phyloP scores from a whole-genome alignment of 2,888 invertebrate species.

The Yponomeuta cagnagella region DNA sequence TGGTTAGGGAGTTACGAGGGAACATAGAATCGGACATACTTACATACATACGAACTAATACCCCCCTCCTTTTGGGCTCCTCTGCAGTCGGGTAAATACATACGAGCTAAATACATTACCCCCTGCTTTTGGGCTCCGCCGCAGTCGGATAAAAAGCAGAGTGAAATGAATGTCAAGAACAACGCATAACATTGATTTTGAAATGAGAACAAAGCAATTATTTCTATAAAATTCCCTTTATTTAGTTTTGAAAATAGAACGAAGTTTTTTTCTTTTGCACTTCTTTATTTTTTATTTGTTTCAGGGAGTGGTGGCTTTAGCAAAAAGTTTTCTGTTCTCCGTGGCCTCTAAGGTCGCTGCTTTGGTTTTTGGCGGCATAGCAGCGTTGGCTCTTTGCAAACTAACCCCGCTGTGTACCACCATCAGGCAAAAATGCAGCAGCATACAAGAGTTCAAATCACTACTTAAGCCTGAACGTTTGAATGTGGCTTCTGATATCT shows the following conservation, averaged over 20 bases:
- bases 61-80: too few relatives aligned
- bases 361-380: not conserved
- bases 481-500: not conserved
- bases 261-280: not conserved
- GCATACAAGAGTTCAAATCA: not conserved
- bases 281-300: not conserved
- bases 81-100: too few relatives aligned
- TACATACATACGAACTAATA: too few relatives aligned
- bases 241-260: not conserved
- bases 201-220: too few relatives aligned
- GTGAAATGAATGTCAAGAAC: too few relatives aligned
- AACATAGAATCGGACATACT: too few relatives aligned
- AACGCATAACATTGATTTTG: too few relatives aligned
- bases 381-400: conserved; percentile 7
- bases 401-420: conserved; percentile 4
- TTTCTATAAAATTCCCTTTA: too few relatives aligned
- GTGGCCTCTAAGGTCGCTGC: conserved; percentile 3
- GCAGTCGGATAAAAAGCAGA: too few relatives aligned
- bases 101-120: too few relatives aligned
- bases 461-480: not conserved
- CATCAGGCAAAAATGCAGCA: not conserved
- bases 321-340: not conserved
- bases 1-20: too few relatives aligned
- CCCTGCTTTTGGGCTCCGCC: too few relatives aligned
- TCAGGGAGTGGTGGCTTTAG: conserved; percentile 1